Evolutionary conservation across 1,140 invertebrate species (phyloP).

Genomic region (Drosophila lowei): DNA sequence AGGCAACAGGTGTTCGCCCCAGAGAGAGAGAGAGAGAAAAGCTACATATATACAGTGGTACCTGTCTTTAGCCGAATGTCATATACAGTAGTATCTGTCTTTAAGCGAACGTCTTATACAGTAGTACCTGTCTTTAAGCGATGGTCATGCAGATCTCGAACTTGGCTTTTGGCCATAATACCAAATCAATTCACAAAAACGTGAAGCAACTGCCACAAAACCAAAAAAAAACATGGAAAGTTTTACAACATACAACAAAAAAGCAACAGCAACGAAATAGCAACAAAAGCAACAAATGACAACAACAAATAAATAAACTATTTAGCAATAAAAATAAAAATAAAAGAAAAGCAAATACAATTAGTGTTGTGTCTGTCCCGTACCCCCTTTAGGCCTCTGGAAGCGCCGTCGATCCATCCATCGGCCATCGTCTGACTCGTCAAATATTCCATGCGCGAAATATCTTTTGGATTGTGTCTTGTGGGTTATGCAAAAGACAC

Average conservation of each 20-base stretch:
- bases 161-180: conserved; percentile 39
- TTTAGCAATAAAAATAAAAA: conserved; percentile 66
- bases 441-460: conserved; percentile 74
- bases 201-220: conserved; percentile 45
- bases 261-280: conserved; percentile 18
- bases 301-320: conserved; percentile 35
- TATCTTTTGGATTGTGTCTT: conserved; percentile 41
- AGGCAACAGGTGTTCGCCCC: too few species aligned
- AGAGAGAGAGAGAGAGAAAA: too few species aligned
- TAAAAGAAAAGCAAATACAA: conserved; percentile 66
- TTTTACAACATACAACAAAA: conserved; percentile 44
- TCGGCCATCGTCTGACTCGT: conserved; percentile 49
- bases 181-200: conserved; percentile 40
- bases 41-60: too few species aligned
- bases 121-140: too few species aligned
- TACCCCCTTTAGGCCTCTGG: conserved; percentile 34
- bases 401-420: background rate
- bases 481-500: conserved; percentile 66
- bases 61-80: too few species aligned
- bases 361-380: conserved; percentile 24
- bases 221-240: conserved; percentile 53
- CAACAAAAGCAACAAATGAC: conserved; percentile 12
- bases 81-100: too few species aligned
- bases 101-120: too few species aligned
- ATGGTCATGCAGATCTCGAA: conserved; percentile 12